Evolutionary conservation across 2,888 invertebrate genomes (phyloP), one percentile per base, ranked within the genome.

Genomic region (Ametastegia equiseti): DNA sequence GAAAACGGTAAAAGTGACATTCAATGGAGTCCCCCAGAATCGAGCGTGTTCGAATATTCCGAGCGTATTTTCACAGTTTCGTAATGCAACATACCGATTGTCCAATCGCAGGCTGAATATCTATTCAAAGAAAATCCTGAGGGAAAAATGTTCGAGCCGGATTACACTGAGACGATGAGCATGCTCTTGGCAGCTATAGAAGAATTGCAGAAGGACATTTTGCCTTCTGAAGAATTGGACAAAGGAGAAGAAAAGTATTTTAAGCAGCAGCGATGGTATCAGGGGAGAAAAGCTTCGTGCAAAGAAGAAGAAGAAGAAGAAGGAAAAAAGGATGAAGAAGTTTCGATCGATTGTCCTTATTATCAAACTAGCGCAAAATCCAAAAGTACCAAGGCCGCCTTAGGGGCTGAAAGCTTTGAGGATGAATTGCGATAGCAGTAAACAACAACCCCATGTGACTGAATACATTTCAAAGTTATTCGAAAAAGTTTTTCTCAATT

Each of bases 81-180:
- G 3, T 65, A 9, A 15, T 19, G 13, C 23, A 42, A 71, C 27
- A 45, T 27, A 9, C 9, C n/a, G n/a, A 57, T 57, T 75, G 19
- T 75, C 45, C 11, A 23, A 30, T 23, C 19, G 63, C 84, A 94
- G 94, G 95, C 95, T 0, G 95, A 95, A 90, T 94, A 94, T 89
- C 89, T 96, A 77, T 95, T 96, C 91, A 94, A 94, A 87, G 92
- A 94, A 87, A 96, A 96, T 90, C 95, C 95, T 0, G 94, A 93
- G 84, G 96, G 95, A 0, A 94, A 94, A 90, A 95, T 95, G 94
- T 93, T 95, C 81, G 94, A 95, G 88, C 95, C 95, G 0, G 94
- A 95, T 47, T 94, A 94, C 88, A 94, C 94, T 82, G 90, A 93
- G 45, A 93, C 93, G 86, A 94, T 94, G 30, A 94, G 94, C 84